These are phyloP conservation scores for Prietella phreatophila DNA, from an alignment of 2,113 vertebrate species.

Conservation along the genomic window DNA sequence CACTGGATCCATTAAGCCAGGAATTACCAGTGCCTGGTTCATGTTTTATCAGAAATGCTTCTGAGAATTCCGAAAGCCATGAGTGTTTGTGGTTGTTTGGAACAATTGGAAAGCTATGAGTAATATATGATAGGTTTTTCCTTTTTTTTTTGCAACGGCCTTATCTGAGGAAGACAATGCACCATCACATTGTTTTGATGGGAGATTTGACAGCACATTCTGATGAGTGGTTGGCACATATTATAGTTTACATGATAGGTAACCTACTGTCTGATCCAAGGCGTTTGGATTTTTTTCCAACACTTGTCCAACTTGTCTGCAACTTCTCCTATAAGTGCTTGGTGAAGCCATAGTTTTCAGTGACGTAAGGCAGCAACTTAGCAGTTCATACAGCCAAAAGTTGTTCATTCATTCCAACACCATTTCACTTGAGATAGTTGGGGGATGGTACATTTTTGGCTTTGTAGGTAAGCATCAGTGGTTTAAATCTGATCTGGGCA, in stretches of 20 bases:
- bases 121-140: not conserved
- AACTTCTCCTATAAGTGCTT: not conserved
- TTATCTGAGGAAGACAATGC: not conserved
- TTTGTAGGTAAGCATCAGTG: not conserved
- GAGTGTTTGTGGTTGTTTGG: not conserved
- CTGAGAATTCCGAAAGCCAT: not conserved
- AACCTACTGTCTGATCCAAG: not conserved
- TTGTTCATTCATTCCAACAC: not conserved
- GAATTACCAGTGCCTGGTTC: not conserved
- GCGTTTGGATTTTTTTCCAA: not conserved
- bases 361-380: not conserved
- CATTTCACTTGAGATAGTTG: not conserved
- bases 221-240: not conserved
- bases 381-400: not conserved
- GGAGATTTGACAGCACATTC: not conserved
- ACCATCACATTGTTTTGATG: not conserved
- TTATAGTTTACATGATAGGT: not conserved
- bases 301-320: not conserved
- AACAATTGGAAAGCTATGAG: not conserved
- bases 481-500: not conserved
- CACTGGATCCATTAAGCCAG: not conserved
- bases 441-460: not conserved
- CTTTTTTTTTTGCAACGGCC: not conserved
- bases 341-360: not conserved
- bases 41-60: not conserved